A percentile compares a stretch with the other conserved stretches of the same genome.
Evolutionary conservation across 2,797 vertebrate genomes (phyloP).

Genomic region (Ataeniobius toweri): DNA sequence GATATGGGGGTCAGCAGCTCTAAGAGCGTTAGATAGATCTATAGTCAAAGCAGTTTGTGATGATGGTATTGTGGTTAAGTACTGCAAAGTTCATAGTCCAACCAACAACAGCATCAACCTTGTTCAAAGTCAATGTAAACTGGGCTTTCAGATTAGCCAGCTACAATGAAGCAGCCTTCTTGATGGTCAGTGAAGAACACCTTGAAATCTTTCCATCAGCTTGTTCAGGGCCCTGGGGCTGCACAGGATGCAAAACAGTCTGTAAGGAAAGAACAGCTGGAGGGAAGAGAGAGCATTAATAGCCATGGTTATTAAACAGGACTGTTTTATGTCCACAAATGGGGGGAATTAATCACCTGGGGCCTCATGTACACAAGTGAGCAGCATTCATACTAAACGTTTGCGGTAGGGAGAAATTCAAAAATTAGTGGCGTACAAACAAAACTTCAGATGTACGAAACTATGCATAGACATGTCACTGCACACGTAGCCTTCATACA

Average conservation of each 20-base stretch:
- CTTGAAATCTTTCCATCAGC: slow-evolving; percentile 53
- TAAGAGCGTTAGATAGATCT: slow-evolving; percentile 76
- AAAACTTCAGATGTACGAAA: too few species aligned
- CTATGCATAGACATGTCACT: too few species aligned
- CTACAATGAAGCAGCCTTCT: slow-evolving; percentile 76
- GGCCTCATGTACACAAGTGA: not conserved
- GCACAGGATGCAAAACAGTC: slow-evolving; percentile 31
- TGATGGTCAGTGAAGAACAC: slow-evolving; percentile 37
- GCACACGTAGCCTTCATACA: too few species aligned
- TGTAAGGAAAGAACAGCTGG: slow-evolving; percentile 58
- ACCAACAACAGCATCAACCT: slow-evolving; percentile 57
- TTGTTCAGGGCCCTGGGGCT: slow-evolving; percentile 23
- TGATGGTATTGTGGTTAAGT: slow-evolving; percentile 5
- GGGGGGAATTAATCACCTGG: not conserved
- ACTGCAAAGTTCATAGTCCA: slow-evolving; percentile 5
- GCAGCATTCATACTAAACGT: too few species aligned
- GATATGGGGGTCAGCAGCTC: slow-evolving; percentile 80
- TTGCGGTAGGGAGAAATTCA: too few species aligned
- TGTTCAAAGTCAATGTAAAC: slow-evolving; percentile 54
- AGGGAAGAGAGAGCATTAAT: slow-evolving; percentile 34
- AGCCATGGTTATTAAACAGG: slow-evolving; percentile 46
- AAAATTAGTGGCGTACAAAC: too few species aligned
- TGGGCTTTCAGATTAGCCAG: slow-evolving; percentile 85
- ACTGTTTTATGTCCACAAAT: slow-evolving; percentile 4
- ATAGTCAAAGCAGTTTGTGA: slow-evolving; percentile 46